phyloP scores from a whole-genome alignment of 2,888 invertebrate species.

The Monopis laevigella region DNA sequence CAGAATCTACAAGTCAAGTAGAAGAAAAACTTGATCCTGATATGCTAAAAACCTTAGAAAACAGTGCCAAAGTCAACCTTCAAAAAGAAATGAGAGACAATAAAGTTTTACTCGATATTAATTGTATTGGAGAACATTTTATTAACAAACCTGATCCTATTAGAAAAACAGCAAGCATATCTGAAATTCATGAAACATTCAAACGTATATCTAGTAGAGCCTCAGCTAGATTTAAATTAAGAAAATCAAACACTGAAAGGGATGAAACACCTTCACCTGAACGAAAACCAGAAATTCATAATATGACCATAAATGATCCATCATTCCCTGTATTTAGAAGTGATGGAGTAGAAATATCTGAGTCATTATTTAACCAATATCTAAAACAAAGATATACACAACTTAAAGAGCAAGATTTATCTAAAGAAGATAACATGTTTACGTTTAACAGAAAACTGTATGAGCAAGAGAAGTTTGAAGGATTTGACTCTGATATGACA shows the following conservation, averaged over 20 bases:
- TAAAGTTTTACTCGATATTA: conserved; percentile 43
- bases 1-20: conserved; percentile 53
- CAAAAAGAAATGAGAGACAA: conserved; percentile 46
- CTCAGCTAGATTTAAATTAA: conserved; percentile 63
- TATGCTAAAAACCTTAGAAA: conserved; percentile 46
- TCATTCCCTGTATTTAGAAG: conserved; percentile 79
- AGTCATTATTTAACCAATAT: conserved; percentile 75
- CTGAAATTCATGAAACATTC: conserved; percentile 70
- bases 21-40: conserved; percentile 60
- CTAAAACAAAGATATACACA: conserved; percentile 72
- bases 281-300: conserved; percentile 40
- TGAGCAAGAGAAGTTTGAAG: conserved; percentile 54
- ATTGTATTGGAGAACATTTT: conserved; percentile 55
- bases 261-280: conserved; percentile 39
- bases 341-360: conserved; percentile 79
- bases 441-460: conserved; percentile 44
- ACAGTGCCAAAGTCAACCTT: conserved; percentile 34
- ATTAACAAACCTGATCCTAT: conserved; percentile 58
- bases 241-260: conserved; percentile 33
- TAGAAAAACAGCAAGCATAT: conserved; percentile 65
- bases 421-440: conserved; percentile 54
- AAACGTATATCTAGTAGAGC: conserved; percentile 66
- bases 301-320: conserved; percentile 81
- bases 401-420: conserved; percentile 43
- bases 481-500: conserved; percentile 54